A percentile compares a stretch with the other conserved stretches of the same genome.
These are phyloP conservation scores for Elephas maximus DNA, from an alignment of 2,113 vertebrate genomes.

Conservation along the genomic window DNA sequence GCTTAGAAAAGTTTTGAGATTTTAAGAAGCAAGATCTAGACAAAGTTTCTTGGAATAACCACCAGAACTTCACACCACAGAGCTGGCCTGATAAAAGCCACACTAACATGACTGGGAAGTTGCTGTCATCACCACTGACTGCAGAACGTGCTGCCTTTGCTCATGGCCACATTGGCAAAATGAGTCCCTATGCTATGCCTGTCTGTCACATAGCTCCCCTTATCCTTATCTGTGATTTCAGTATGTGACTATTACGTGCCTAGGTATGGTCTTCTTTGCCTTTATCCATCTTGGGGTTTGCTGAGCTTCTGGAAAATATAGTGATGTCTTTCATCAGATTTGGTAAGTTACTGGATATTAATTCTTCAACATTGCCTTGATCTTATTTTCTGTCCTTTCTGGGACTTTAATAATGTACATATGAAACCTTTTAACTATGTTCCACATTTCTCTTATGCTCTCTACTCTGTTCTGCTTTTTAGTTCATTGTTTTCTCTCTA, in stretches of 20 bases:
- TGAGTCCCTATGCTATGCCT: not conserved
- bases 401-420: not conserved
- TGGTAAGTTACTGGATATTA: constrained; percentile 31
- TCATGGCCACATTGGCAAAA: not conserved
- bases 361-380: constrained; percentile 12
- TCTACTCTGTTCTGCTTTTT: constrained; percentile 12
- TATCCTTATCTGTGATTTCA: not conserved
- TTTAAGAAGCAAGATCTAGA: constrained; percentile 18
- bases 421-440: not conserved
- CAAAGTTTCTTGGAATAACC: not conserved
- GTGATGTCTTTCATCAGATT: not conserved
- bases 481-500: constrained; percentile 14
- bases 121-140: not conserved
- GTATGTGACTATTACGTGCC: not conserved
- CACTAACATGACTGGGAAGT: not conserved
- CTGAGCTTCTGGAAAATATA: constrained; percentile 50
- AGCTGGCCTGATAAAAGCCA: not conserved
- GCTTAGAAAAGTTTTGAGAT: not conserved
- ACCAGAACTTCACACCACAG: not conserved
- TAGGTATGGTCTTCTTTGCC: not conserved
- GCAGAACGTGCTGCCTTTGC: not conserved
- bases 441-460: not conserved
- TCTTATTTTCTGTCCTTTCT: constrained; percentile 10
- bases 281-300: not conserved
- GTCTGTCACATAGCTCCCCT: not conserved